Evolutionary conservation across 2,797 vertebrate species (phyloP), one percentile per base, ranked within the genome.

Genomic region (Halcyon smyrnensis): DNA sequence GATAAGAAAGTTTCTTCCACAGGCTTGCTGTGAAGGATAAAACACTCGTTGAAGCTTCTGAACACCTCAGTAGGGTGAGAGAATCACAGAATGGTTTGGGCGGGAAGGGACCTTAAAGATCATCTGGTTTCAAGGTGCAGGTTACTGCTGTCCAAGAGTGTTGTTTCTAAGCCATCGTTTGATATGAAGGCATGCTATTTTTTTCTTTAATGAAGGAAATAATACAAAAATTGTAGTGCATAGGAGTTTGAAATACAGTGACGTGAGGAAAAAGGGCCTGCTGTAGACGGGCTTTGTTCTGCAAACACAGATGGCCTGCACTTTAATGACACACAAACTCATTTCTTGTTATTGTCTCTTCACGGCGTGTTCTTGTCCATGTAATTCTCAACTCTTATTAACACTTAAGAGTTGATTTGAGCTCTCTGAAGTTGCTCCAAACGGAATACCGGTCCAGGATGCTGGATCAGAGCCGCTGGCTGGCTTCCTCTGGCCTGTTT

Each of bases 391-490:
- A 37, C 43, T 76, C 50, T 54, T 87, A 89, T 51, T 89, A 89
- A 23, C 45, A 23, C 59, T 83, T 77, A 11, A 0, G 34, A 64
- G 50, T 65, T 71, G 73, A 74, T 71, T 71, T 71, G 91, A 87
- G 51, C 46, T 76, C 57, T 93, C 82, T 86, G 93, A 91, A 84
- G 28, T 93, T 74, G 54, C 46, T 83, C 82, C 76, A 81, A 78
- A 68, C 53, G 69, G 83, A 57, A 64, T 76, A 41, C 39, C 36
- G 60, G 71, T 70, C 67, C 56, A 41, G 59, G 84, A 84, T 75
- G 65, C 87, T 84, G 24, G 75, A 59, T 85, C 74, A 87, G 77
- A 80, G 30, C 53, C 79, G 36, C 65, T 62, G 70, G 76, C 62
- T 73, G 23, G 57, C 78, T 64, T 89, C 76, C 60, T 84, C 45